Conservation (phyloP, 2,113 vertebrate genomes). For the Daubentonia madagascariensis region DNA sequence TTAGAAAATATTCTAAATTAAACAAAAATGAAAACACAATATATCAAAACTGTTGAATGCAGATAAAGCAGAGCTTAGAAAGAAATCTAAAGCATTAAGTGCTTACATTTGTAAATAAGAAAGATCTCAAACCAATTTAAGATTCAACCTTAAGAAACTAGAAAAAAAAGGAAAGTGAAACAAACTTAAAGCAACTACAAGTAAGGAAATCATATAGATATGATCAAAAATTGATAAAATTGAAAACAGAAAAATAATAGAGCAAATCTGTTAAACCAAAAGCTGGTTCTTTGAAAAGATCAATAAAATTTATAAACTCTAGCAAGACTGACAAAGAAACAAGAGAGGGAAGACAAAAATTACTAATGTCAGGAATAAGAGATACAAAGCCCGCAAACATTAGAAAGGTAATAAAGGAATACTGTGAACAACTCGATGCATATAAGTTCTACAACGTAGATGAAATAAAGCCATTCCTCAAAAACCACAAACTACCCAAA, state of each 20-base stretch:
- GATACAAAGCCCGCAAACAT: background rate
- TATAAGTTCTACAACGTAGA: background rate
- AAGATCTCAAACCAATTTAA: background rate
- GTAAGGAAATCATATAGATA: background rate
- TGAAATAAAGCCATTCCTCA: background rate
- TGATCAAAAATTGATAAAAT: background rate
- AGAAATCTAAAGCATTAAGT: background rate
- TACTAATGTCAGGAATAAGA: background rate
- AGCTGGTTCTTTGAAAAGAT: background rate
- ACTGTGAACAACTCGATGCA: background rate
- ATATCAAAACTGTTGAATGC: background rate
- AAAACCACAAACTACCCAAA: background rate
- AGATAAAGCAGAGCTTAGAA: background rate
- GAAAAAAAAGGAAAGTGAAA: background rate
- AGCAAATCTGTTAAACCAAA: background rate
- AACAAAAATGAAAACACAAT: constrained; percentile 1
- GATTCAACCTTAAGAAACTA: background rate
- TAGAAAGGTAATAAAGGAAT: background rate
- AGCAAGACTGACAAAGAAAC: background rate
- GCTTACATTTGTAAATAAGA: background rate
- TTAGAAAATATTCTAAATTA: background rate
- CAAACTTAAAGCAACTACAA: background rate
- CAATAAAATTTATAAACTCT: background rate
- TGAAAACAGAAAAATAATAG: background rate
- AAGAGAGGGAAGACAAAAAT: background rate